These are phyloP conservation scores for Cyanistes caeruleus DNA, from an alignment of 2,113 vertebrate species.

Conservation along the genomic window DNA sequence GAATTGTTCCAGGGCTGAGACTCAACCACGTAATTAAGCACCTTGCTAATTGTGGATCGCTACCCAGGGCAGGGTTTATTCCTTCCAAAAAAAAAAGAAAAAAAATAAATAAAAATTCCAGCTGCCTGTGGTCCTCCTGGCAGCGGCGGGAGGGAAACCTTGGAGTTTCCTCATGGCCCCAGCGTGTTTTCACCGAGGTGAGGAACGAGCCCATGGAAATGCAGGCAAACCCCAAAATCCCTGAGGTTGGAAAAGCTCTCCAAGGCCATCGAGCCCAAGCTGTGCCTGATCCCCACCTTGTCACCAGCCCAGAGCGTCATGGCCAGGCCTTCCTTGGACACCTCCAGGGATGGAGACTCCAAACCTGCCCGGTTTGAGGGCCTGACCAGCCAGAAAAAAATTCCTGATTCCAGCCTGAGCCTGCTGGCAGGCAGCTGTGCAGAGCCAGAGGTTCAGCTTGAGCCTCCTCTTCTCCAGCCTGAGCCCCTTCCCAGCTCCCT, in stretches of 20 bases:
- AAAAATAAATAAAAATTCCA: neutral
- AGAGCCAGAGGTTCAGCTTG: neutral
- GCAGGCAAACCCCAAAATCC: neutral
- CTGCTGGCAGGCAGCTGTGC: neutral
- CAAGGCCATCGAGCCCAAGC: fast-evolving
- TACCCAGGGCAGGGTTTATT: neutral
- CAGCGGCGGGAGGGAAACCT: neutral
- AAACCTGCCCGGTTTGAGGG: neutral
- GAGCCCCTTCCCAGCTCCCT: neutral
- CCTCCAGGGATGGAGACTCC: neutral
- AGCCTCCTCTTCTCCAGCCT: neutral
- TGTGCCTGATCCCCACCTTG: fast-evolving
- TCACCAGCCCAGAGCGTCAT: too few relatives aligned
- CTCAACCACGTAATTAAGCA: neutral
- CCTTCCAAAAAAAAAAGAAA: slow-evolving; percentile 13
- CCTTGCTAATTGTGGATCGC: neutral
- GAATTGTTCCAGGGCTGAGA: neutral
- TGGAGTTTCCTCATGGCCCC: neutral
- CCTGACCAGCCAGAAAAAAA: fast-evolving
- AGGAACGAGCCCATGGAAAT: fast-evolving
- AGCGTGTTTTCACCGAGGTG: fast-evolving
- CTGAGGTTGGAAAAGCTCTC: neutral
- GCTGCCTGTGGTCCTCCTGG: neutral
- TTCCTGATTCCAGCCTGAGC: neutral
- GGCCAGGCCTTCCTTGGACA: fast-evolving